Conservation (phyloP, 2,113 vertebrate genomes). For the Motacilla alba region DNA sequence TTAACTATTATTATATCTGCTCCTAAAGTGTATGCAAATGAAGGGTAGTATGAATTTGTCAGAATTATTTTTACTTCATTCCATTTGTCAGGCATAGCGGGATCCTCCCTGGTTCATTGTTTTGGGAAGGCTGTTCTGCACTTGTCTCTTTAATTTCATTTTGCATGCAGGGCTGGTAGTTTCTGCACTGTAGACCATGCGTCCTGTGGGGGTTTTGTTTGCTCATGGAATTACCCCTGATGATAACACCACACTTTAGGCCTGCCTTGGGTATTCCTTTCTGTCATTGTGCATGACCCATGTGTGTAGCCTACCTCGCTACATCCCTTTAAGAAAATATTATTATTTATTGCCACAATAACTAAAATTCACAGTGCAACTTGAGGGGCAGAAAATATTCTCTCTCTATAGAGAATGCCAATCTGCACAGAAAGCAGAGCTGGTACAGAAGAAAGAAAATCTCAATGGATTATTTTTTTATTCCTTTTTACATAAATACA, state of each 20-base stretch:
- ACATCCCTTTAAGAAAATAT: not conserved
- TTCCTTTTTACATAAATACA: not conserved
- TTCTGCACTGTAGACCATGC: not conserved
- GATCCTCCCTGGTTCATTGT: constrained; percentile 5
- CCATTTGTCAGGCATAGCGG: not conserved
- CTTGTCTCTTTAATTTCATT: constrained; percentile 40
- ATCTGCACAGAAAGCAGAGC: not conserved
- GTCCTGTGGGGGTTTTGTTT: constrained; percentile 2
- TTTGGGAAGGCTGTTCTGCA: constrained; percentile 4
- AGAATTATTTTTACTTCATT: constrained; percentile 53
- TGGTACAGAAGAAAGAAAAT: not conserved
- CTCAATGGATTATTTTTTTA: not conserved
- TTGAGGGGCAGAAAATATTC: not conserved
- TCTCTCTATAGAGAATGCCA: not conserved
- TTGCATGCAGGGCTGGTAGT: not conserved
- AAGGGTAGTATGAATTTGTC: constrained; percentile 43
- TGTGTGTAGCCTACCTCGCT: not conserved
- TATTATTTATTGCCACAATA: not conserved
- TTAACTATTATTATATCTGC: constrained; percentile 9
- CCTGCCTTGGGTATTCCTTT: not conserved
- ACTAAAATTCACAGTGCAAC: not conserved
- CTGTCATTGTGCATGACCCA: not conserved
- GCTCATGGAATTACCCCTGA: not conserved
- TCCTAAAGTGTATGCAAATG: constrained; percentile 45
- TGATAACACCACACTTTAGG: not conserved